phyloP scores from a whole-genome alignment of 2,113 vertebrate species.

The Hemicordylus capensis region DNA sequence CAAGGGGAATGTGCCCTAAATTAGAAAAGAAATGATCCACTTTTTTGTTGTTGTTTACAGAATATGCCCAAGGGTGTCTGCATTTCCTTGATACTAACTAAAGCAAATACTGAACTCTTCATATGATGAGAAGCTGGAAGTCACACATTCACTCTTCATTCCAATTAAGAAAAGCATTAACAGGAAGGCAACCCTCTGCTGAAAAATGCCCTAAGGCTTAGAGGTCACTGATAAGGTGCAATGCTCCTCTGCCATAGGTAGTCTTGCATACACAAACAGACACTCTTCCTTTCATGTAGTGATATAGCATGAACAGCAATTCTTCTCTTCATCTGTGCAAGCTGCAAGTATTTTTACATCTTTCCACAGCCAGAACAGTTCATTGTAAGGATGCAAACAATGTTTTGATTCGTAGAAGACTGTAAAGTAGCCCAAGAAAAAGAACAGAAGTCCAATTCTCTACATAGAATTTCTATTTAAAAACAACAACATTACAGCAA shows the following conservation, averaged over 20 bases:
- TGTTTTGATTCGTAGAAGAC: not conserved
- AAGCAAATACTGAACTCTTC: constrained; percentile 15
- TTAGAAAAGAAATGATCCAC: not conserved
- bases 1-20: not conserved
- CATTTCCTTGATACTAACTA: constrained; percentile 25
- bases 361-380: not conserved
- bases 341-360: not conserved
- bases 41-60: constrained; percentile 9
- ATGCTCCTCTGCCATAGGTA: not conserved
- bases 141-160: constrained; percentile 11
- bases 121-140: constrained; percentile 10
- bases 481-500: not conserved
- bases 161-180: constrained; percentile 13
- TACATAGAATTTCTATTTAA: not conserved
- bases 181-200: not conserved
- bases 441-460: not conserved
- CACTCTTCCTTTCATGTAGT: not conserved
- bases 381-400: not conserved
- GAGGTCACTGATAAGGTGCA: not conserved
- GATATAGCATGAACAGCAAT: not conserved
- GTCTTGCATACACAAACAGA: not conserved
- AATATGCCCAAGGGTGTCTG: not conserved
- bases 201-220: not conserved
- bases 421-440: not conserved
- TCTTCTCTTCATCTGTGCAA: not conserved